Evolutionary conservation across 2,797 vertebrate species (phyloP).

Genomic region (Neostethus bicornis): DNA sequence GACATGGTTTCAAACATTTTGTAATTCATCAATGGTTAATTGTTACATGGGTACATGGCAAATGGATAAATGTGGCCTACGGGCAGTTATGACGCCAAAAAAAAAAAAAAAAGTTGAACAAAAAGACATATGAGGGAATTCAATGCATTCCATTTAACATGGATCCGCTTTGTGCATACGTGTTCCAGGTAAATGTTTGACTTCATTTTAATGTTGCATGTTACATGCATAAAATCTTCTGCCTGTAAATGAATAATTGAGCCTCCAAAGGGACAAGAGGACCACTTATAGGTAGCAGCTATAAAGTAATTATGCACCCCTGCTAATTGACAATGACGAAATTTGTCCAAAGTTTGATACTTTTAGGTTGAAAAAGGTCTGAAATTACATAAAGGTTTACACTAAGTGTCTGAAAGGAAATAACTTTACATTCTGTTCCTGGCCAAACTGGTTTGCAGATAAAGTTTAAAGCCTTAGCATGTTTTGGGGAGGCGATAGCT

Average conservation of each 20-base stretch:
- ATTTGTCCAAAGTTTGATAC: background rate
- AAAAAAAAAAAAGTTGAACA: slow-evolving; percentile 40
- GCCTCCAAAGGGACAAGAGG: slow-evolving; percentile 8
- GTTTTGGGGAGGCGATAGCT: too few relatives aligned
- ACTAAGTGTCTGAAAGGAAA: too few relatives aligned
- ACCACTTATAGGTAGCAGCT: background rate
- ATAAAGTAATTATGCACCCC: background rate
- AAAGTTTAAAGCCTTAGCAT: background rate
- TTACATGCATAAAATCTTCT: background rate
- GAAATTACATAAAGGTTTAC: too few relatives aligned
- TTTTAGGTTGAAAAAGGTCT: slow-evolving; percentile 3
- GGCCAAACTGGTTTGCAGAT: too few relatives aligned
- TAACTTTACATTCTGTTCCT: background rate
- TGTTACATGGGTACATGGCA: slow-evolving; percentile 28
- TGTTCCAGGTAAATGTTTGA: slow-evolving; percentile 4
- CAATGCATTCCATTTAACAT: slow-evolving; percentile 20
- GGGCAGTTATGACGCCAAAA: slow-evolving; percentile 33
- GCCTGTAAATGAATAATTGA: background rate
- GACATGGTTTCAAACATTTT: slow-evolving; percentile 3
- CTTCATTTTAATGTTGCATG: background rate
- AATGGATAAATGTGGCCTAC: slow-evolving; percentile 31
- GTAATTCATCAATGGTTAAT: slow-evolving; percentile 22
- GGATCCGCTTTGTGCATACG: slow-evolving; percentile 3
- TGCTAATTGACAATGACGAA: slow-evolving; percentile 10
- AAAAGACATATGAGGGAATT: slow-evolving; percentile 28